Conservation (phyloP, 2,888 invertebrate genomes). For the Pollenia labialis region DNA sequence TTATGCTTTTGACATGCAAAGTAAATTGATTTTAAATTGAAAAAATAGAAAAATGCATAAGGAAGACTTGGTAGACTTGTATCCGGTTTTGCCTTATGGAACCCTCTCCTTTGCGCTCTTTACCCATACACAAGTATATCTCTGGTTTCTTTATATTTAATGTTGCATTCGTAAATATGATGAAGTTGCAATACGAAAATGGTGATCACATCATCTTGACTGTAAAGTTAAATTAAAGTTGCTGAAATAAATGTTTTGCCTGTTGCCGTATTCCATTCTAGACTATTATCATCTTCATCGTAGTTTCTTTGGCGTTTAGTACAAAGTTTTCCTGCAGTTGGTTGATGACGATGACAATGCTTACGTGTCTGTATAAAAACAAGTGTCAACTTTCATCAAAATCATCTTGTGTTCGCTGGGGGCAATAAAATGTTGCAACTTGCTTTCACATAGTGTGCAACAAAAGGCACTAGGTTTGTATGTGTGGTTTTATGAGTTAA, state of each 20-base stretch:
- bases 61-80: slow-evolving; percentile 42
- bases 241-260: slow-evolving; percentile 32
- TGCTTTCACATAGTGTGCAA: not conserved
- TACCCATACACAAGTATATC: not conserved
- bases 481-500: not conserved
- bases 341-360: slow-evolving; percentile 54
- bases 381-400: slow-evolving; percentile 69
- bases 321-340: slow-evolving; percentile 8
- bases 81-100: slow-evolving; percentile 58
- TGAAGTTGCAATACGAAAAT: slow-evolving; percentile 33
- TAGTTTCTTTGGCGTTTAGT: not conserved
- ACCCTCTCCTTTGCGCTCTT: not conserved
- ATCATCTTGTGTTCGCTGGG: slow-evolving; percentile 55
- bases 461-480: slow-evolving; percentile 6
- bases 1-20: slow-evolving; percentile 73
- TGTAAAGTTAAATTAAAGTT: slow-evolving; percentile 35
- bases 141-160: slow-evolving; percentile 39
- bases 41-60: slow-evolving; percentile 28
- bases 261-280: slow-evolving; percentile 1
- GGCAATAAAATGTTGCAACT: slow-evolving; percentile 41
- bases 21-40: slow-evolving; percentile 81
- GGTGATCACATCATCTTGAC: slow-evolving; percentile 40
- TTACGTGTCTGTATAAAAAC: slow-evolving; percentile 44
- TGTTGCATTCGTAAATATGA: slow-evolving; percentile 40
- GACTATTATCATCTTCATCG: slow-evolving; percentile 3